Evolutionary conservation across 2,888 invertebrate genomes (phyloP).

Genomic region (Erebia aethiops): DNA sequence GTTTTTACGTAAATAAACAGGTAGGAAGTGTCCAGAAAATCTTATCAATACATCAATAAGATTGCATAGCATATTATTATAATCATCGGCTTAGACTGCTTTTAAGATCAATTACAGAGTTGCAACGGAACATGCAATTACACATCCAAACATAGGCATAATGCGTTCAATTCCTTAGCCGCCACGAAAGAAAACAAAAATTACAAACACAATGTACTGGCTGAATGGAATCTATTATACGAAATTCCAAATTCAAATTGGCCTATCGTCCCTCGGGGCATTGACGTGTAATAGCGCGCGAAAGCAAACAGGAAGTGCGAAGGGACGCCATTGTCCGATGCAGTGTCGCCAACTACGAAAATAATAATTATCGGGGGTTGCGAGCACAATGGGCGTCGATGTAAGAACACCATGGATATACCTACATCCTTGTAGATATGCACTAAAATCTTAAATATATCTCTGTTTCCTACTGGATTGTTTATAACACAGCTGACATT

Average conservation of each 20-base stretch:
- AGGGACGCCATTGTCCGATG: constrained; percentile 70
- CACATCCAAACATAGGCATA: constrained; percentile 45
- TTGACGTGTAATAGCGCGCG: constrained; percentile 83
- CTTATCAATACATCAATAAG: neutral
- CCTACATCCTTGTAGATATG: neutral
- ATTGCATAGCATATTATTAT: constrained; percentile 17
- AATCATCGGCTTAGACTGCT: constrained; percentile 31
- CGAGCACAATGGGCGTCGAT: constrained; percentile 46
- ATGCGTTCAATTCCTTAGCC: constrained; percentile 43
- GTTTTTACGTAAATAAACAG: neutral
- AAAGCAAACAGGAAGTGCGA: constrained; percentile 80
- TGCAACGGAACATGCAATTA: constrained; percentile 42
- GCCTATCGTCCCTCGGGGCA: constrained; percentile 73
- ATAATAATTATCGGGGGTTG: constrained; percentile 82
- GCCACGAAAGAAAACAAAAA: constrained; percentile 59
- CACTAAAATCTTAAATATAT: neutral
- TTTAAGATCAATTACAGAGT: constrained; percentile 34
- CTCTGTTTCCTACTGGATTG: no score
- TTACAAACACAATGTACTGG: constrained; percentile 59
- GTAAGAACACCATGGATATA: constrained; percentile 4
- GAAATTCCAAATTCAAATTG: constrained; percentile 78
- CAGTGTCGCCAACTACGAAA: constrained; percentile 82
- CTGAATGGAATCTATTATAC: constrained; percentile 72
- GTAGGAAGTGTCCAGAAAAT: neutral
- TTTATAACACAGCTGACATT: no score